Evolutionary conservation across 2,888 invertebrate species (phyloP), one percentile per base, ranked within the genome.

Genomic region (Trisateles emortualis): DNA sequence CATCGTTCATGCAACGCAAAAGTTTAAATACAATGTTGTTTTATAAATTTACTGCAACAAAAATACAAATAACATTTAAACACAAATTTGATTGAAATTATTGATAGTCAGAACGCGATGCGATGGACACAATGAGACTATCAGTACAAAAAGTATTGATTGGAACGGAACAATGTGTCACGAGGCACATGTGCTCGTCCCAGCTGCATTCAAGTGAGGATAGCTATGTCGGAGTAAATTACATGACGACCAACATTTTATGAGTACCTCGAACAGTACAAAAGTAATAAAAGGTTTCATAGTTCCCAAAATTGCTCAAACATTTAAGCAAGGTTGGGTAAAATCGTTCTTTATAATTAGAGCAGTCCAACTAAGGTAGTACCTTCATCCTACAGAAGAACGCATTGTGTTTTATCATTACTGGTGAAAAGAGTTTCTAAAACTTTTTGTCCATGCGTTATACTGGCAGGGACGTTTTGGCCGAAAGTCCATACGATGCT

Each of bases 111-210:
- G 1, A 26, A 6, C 19, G 1, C 35, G 49, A 52, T 14, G 10
- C n/a, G n/a, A 35, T 38, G 11, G 16, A 13, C 16, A 16, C 32
- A 44, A 53, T 50, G 11, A 10, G 24, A 29, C 40, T 33, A 13
- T 24, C 10, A 29, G 30, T 33, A n/a, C 33, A 9, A 49, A 49
- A 54, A 41, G n/a, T 40, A 58, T 54, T 47, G 35, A 49, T 52
- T 49, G 14, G n/a, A 41, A 39, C 33, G 39, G 19, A 47, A 50
- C 29, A 53, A 44, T 47, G 13, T 9, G 29, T 3, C 36, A 43
- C 10, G 16, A 29, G 22, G 32, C 33, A 51, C 9, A 52, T 52
- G 29, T 38, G 43, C 13, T 32, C 26, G 35, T 36, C 17, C 14
- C 45, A 43, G 42, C 33, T 49, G 45, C 14, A 38, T 14, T 46